Percentiles rank a stretch among this genome's conserved stretches.
phyloP scores from a whole-genome alignment of 2,888 invertebrate genomes.

The Ommatoiulus sabulosus region DNA sequence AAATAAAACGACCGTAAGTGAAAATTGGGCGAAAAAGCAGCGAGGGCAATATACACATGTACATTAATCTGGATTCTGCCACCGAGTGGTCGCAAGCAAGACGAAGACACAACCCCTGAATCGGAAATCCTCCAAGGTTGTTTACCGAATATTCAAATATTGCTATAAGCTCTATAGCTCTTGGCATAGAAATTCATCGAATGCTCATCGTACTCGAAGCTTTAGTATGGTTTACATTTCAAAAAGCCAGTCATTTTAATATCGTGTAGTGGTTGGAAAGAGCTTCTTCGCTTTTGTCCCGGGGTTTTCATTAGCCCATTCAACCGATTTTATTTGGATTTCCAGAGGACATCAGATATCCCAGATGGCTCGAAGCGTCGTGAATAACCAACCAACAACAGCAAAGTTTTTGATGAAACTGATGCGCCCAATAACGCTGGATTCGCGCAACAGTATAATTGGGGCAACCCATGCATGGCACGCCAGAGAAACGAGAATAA shows the following conservation, averaged over 20 bases:
- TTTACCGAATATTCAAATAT: slow-evolving; percentile 6
- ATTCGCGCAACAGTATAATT: neutral
- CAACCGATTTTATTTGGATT: slow-evolving; percentile 43
- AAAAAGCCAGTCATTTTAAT: neutral
- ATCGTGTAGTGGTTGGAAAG: slow-evolving; percentile 13
- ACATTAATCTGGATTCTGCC: too few relatives aligned
- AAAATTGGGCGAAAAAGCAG: too few relatives aligned
- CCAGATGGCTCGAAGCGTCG: slow-evolving; percentile 3
- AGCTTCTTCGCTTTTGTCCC: slow-evolving; percentile 27
- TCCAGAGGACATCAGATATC: slow-evolving; percentile 20
- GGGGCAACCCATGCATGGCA: slow-evolving; percentile 36
- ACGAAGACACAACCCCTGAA: neutral
- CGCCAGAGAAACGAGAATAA: slow-evolving; percentile 5
- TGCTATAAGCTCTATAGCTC: neutral
- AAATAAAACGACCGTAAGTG: too few relatives aligned
- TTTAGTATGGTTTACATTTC: neutral
- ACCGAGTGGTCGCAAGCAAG: too few relatives aligned
- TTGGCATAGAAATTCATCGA: neutral
- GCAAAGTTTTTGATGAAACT: neutral
- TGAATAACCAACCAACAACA: neutral
- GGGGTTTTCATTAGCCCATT: slow-evolving; percentile 24
- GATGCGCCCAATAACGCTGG: neutral
- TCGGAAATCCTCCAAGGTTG: neutral
- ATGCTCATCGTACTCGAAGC: neutral
- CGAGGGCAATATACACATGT: too few relatives aligned